Evolutionary conservation across 2,888 invertebrate species (phyloP).

Genomic region (Morinoia aosen): DNA sequence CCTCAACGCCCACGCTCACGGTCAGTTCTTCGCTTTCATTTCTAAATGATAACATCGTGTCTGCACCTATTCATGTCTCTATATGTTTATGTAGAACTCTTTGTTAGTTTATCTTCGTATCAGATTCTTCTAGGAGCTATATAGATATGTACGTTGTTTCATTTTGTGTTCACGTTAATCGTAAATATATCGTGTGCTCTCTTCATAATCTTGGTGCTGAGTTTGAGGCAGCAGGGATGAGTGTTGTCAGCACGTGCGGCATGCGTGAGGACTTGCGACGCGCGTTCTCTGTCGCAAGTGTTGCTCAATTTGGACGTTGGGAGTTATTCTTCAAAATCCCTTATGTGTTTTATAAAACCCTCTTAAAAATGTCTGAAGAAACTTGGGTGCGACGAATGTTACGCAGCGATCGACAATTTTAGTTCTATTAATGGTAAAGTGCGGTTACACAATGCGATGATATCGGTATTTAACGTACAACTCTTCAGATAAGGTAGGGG

Average conservation of each 20-base stretch:
- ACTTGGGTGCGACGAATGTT: background rate
- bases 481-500: background rate
- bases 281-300: background rate
- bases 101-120: background rate
- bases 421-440: background rate
- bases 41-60: background rate
- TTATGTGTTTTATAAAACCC: background rate
- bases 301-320: background rate
- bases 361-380: background rate
- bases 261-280: background rate
- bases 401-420: background rate
- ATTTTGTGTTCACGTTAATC: background rate
- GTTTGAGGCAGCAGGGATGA: background rate
- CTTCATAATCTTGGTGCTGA: background rate
- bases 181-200: background rate
- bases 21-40: constrained; percentile 18
- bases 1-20: constrained; percentile 39
- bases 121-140: background rate
- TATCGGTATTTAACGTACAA: background rate
- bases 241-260: background rate
- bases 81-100: background rate
- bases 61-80: background rate
- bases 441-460: background rate
- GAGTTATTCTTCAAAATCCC: background rate
- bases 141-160: background rate